Percentiles rank a stretch among this genome's conserved stretches.
These are phyloP conservation scores for Myodes glareolus DNA, from an alignment of 2,113 vertebrate species.

Conservation along the genomic window DNA sequence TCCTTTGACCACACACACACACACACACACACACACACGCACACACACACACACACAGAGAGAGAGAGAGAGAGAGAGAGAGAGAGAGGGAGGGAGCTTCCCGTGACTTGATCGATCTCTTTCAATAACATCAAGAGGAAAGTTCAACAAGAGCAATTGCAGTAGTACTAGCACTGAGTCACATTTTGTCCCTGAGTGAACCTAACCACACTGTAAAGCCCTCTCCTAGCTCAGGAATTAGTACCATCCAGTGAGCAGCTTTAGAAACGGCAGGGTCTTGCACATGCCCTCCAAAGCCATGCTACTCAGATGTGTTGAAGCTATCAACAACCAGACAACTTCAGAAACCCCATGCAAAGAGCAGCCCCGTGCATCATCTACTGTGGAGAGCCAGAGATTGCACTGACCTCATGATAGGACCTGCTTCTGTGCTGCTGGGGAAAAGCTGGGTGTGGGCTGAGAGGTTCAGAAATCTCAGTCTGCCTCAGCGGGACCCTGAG, in stretches of 20 bases:
- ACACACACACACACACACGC: background rate
- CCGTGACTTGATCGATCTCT: background rate
- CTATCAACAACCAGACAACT: background rate
- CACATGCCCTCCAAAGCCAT: background rate
- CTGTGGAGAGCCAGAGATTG: background rate
- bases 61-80: no score
- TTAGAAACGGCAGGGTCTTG: background rate
- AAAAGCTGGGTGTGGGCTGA: background rate
- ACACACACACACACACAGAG: background rate
- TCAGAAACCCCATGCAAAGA: background rate
- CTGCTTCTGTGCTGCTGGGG: background rate
- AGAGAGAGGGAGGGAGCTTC: no score
- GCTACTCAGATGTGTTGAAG: background rate
- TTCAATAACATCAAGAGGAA: background rate
- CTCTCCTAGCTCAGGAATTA: background rate
- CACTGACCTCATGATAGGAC: conserved; percentile 56
- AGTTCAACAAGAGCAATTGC: background rate
- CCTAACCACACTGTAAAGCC: background rate
- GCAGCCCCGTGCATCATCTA: background rate
- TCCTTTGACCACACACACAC: background rate
- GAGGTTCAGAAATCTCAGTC: background rate
- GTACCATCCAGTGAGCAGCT: background rate
- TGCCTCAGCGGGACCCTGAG: no score
- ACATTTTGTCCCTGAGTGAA: background rate
- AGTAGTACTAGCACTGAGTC: background rate